Conservation (phyloP, 2,113 vertebrate species). For the Thamnophis sirtalis region DNA sequence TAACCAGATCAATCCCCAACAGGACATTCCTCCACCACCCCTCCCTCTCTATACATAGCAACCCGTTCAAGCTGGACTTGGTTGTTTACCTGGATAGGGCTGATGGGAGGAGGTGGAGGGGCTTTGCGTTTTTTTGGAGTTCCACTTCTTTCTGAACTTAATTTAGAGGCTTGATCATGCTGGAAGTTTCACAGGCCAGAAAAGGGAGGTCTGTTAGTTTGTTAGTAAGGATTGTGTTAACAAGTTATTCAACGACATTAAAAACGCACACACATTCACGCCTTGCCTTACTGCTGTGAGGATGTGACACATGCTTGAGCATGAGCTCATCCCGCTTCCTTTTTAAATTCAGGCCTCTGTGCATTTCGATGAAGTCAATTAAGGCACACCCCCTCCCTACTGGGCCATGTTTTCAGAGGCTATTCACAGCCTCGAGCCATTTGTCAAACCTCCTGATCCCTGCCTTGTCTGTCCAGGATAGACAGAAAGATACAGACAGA, state of each 20-base stretch:
- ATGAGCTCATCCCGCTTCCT: conserved; percentile 15
- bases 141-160: conserved; percentile 96
- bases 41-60: conserved; percentile 26
- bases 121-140: conserved; percentile 99
- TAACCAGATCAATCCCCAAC: conserved; percentile 22
- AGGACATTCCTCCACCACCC: conserved; percentile 11
- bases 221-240: conserved; percentile 74
- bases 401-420: conserved; percentile 20
- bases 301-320: conserved; percentile 55
- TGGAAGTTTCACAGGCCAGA: conserved; percentile 83
- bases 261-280: conserved; percentile 51
- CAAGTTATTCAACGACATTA: conserved; percentile 60
- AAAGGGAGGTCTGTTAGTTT: conserved; percentile 79
- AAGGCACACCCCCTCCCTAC: conserved; percentile 46
- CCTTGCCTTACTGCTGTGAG: conserved; percentile 31
- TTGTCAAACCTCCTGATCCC: neutral
- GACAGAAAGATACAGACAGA: neutral
- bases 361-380: conserved; percentile 56
- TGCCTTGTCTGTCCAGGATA: neutral
- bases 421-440: neutral
- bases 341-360: conserved; percentile 63
- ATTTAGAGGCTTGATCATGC: conserved; percentile 95
- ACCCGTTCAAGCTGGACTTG: conserved; percentile 38
- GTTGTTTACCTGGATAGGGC: conserved; percentile 89
- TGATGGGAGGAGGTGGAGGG: conserved; percentile 95